Conservation (phyloP, 1,140 invertebrate species). For the Brachystomella parvula region DNA sequence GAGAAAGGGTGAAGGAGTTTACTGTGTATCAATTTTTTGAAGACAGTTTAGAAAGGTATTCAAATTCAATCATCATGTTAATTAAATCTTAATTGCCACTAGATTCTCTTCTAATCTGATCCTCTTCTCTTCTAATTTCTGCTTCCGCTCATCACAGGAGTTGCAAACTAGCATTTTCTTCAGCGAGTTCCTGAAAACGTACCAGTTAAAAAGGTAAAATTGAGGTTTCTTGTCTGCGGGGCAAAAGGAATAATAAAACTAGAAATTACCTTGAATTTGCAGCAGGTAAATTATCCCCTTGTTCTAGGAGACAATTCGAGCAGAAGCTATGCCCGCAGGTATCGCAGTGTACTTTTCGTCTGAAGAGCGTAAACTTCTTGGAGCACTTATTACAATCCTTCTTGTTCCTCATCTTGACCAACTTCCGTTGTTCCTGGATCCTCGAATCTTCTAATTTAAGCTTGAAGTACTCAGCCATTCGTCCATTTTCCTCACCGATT, state of each 20-base stretch:
- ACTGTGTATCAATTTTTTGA: too few species aligned
- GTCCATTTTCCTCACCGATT: not conserved
- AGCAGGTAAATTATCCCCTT: not conserved
- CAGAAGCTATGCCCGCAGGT: constrained; percentile 1
- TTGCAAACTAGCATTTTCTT: not conserved
- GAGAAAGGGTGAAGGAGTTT: too few species aligned
- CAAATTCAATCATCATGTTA: too few species aligned
- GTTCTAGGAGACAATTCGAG: not conserved
- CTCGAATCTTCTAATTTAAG: not conserved
- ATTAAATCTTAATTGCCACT: too few species aligned
- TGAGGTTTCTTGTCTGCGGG: not conserved
- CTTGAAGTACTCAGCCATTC: not conserved
- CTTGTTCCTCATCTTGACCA: not conserved
- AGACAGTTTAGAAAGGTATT: too few species aligned
- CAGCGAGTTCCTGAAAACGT: not conserved
- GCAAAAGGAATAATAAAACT: not conserved
- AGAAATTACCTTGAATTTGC: not conserved
- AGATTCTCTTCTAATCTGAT: too few species aligned
- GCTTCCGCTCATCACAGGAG: not conserved
- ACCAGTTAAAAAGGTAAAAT: not conserved
- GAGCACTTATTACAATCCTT: not conserved
- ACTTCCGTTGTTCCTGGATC: not conserved
- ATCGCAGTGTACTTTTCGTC: constrained; percentile 7
- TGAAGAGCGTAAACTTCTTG: constrained; percentile 6
- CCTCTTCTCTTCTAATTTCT: not conserved